A percentile compares a stretch with the other conserved stretches of the same genome.
Evolutionary conservation across 1,140 invertebrate genomes (phyloP).

Genomic region (Drosophila oshimai): DNA sequence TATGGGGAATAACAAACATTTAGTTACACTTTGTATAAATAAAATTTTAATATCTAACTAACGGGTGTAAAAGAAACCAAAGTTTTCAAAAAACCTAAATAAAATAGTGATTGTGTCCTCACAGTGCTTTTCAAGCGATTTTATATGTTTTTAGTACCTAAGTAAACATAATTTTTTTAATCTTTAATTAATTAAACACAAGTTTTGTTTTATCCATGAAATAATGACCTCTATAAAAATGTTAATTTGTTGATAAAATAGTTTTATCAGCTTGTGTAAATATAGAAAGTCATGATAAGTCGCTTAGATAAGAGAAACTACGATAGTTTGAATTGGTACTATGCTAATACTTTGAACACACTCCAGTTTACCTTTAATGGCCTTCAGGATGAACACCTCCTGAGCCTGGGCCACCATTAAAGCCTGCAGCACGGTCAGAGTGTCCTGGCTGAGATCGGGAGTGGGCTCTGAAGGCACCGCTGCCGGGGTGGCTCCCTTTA

Average conservation of each 20-base stretch:
- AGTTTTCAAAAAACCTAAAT: no score
- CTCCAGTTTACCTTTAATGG: conserved; percentile 89
- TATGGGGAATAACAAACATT: no score
- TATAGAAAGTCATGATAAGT: no score
- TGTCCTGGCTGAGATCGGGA: conserved; percentile 96
- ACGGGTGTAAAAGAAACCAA: no score
- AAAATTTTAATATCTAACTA: no score
- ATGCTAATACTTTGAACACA: not conserved
- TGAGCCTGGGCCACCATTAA: conserved; percentile 99
- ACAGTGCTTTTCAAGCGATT: no score
- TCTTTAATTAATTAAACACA: no score
- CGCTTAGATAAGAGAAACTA: conserved; percentile 18
- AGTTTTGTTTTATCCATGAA: no score
- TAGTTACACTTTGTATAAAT: not conserved
- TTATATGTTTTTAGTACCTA: no score
- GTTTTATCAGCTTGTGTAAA: not conserved
- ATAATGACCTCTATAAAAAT: not conserved
- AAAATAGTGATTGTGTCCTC: no score
- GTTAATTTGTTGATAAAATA: not conserved
- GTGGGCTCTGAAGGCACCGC: conserved; percentile 97
- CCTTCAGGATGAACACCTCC: conserved; percentile 98
- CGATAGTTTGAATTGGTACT: no score
- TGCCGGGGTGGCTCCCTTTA: conserved; percentile 93
- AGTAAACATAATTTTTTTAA: no score
- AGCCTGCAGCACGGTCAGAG: conserved; percentile 91